Percentiles rank a stretch among this genome's conserved stretches.
Evolutionary conservation across 2,113 vertebrate genomes (phyloP).

Genomic region (Probosciger aterrimus): DNA sequence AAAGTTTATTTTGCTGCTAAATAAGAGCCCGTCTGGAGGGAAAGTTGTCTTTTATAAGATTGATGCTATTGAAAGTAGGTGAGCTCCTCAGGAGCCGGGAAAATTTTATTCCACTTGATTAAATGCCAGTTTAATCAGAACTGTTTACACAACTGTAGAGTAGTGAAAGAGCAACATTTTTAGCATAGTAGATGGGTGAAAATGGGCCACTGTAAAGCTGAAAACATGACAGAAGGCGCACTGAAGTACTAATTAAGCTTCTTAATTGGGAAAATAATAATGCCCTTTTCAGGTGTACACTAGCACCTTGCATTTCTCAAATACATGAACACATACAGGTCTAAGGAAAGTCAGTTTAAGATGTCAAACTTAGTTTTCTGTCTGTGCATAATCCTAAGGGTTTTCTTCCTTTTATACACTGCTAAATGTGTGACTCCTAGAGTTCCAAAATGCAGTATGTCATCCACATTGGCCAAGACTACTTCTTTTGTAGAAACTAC

Average conservation of each 20-base stretch:
- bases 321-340: not conserved
- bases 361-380: not conserved
- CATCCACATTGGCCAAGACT: not conserved
- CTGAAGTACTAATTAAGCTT: not conserved
- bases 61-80: not conserved
- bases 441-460: not conserved
- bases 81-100: not conserved
- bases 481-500: not conserved
- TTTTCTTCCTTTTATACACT: not conserved
- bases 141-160: not conserved
- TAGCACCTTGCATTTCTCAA: not conserved
- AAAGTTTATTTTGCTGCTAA: not conserved
- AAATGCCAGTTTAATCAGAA: not conserved
- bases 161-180: conserved; percentile 28
- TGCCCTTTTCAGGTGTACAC: not conserved
- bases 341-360: not conserved
- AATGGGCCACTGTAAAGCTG: not conserved
- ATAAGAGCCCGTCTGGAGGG: not conserved
- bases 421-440: not conserved
- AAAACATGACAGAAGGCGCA: not conserved
- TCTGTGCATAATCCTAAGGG: not conserved
- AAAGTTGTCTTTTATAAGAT: not conserved
- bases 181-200: not conserved
- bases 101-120: not conserved
- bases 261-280: conserved; percentile 25